These are phyloP conservation scores for Drosophila mojavensis DNA, from an alignment of 1,140 invertebrate species.

Conservation along the genomic window DNA sequence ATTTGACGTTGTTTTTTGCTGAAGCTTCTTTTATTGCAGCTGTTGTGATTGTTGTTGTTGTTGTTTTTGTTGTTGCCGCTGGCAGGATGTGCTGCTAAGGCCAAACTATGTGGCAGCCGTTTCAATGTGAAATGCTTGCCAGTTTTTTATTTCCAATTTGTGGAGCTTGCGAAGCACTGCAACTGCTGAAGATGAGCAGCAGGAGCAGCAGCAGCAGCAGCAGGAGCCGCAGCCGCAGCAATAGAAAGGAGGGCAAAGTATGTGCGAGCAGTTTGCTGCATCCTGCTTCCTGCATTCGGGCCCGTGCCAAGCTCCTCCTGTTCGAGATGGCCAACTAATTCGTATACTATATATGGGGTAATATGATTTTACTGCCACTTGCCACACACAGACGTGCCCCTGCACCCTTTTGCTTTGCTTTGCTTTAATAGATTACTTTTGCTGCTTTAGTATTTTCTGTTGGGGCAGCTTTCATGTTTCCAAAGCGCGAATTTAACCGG, in stretches of 20 bases:
- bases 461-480: conserved; percentile 59
- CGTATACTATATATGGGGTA: conserved; percentile 49
- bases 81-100: conserved; percentile 40
- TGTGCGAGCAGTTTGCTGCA: conserved; percentile 29
- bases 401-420: conserved; percentile 16
- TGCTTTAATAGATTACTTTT: conserved; percentile 59
- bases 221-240: background rate
- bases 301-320: conserved; percentile 29
- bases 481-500: conserved; percentile 63
- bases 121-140: conserved; percentile 37
- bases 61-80: background rate
- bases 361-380: conserved; percentile 43
- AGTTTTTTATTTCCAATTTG: conserved; percentile 38
- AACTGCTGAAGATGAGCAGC: conserved; percentile 14
- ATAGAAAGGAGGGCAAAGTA: background rate
- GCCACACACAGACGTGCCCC: conserved; percentile 2
- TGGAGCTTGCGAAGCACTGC: conserved; percentile 2
- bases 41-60: conserved; percentile 8
- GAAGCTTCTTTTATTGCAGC: conserved; percentile 2
- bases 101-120: conserved; percentile 36
- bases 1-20: conserved; percentile 34
- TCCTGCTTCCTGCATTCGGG: conserved; percentile 30
- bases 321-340: conserved; percentile 45
- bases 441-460: conserved; percentile 48
- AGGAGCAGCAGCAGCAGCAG: background rate